These are phyloP conservation scores for Yoshiicerus persimilis DNA, from an alignment of 1,140 invertebrate genomes.

Conservation along the genomic window DNA sequence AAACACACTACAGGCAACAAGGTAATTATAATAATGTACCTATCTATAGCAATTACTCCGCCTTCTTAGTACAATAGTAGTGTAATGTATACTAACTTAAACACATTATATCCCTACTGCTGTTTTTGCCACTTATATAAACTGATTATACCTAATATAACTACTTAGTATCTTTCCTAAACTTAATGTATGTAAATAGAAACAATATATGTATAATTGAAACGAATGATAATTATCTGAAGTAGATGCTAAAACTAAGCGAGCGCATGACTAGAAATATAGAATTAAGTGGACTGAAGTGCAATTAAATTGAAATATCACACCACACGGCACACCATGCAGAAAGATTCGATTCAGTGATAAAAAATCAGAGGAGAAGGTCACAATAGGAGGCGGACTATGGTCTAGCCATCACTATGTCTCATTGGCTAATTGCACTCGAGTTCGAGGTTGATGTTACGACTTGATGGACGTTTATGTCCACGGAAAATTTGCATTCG, in stretches of 20 bases:
- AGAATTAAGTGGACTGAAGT: background rate
- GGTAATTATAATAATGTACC: background rate
- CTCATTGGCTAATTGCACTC: constrained; percentile 3
- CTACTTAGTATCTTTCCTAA: background rate
- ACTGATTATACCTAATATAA: too few relatives aligned
- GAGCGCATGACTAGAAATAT: background rate
- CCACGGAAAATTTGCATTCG: background rate
- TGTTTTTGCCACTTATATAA: too few relatives aligned
- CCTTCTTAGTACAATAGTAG: background rate
- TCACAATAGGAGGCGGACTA: background rate
- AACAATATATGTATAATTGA: background rate
- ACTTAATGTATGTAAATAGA: background rate
- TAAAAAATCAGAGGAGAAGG: background rate
- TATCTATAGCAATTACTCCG: background rate
- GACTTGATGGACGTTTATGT: constrained; percentile 5
- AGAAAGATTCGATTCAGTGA: background rate
- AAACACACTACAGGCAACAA: background rate
- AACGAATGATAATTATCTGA: background rate
- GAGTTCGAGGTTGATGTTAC: background rate
- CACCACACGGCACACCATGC: background rate
- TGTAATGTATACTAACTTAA: background rate
- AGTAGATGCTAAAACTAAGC: too few relatives aligned
- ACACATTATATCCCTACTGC: too few relatives aligned
- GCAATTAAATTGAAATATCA: background rate
- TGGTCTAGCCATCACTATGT: background rate